Percentiles rank a stretch among this genome's conserved stretches.
phyloP scores from a whole-genome alignment of 2,113 vertebrate species.

The Motacilla tschutschensis region DNA sequence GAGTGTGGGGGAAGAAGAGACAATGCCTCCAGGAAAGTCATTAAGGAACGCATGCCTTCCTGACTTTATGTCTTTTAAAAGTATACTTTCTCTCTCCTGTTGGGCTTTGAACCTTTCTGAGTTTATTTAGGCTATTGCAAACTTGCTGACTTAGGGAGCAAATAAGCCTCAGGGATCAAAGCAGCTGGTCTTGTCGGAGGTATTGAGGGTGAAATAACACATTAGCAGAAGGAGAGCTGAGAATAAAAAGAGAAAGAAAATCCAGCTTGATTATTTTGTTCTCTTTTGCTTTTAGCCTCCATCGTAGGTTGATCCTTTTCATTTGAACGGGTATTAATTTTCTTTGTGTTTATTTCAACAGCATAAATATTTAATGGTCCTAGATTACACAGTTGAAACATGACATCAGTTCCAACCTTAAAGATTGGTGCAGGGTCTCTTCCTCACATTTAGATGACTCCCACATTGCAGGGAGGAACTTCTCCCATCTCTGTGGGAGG shows the following conservation, averaged over 20 bases:
- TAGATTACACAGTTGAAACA: conserved; percentile 28
- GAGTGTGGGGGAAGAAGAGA: neutral
- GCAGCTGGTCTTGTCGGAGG: conserved; percentile 26
- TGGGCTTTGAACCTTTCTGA: conserved; percentile 28
- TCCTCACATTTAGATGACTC: neutral
- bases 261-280: conserved; percentile 26
- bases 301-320: conserved; percentile 44
- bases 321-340: conserved; percentile 53
- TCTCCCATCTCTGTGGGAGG: neutral
- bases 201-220: conserved; percentile 7
- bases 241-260: conserved; percentile 36
- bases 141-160: conserved; percentile 42
- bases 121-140: conserved; percentile 45
- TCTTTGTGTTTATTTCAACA: conserved; percentile 44
- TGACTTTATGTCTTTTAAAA: conserved; percentile 31
- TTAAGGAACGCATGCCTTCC: conserved; percentile 18
- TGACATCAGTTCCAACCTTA: neutral
- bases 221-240: neutral
- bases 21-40: conserved; percentile 57
- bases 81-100: neutral
- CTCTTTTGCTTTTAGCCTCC: conserved; percentile 21
- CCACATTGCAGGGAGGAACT: neutral
- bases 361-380: conserved; percentile 47
- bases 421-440: neutral
- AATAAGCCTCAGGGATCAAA: conserved; percentile 56